Percentiles rank a stretch among this genome's conserved stretches.
Evolutionary conservation across 1,140 invertebrate species (phyloP).

Genomic region (Archegozetes longisetosus): DNA sequence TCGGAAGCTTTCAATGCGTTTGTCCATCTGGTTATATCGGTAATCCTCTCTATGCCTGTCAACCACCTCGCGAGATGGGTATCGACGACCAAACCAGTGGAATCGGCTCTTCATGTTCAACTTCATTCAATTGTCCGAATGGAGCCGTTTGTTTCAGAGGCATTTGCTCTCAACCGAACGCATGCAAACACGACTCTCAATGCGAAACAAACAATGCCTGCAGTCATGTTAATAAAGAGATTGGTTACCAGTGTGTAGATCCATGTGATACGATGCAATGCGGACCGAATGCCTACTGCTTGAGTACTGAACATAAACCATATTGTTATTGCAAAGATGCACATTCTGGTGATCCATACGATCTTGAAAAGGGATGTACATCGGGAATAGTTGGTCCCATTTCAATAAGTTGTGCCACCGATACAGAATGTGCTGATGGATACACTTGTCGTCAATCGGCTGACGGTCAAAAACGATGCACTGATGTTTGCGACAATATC

Average conservation of each 20-base stretch:
- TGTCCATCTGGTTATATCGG: constrained; percentile 57
- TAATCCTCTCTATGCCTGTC: constrained; percentile 37
- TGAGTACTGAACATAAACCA: constrained; percentile 60
- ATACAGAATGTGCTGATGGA: constrained; percentile 16
- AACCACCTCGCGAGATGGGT: not conserved
- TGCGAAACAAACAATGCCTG: constrained; percentile 25
- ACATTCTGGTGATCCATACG: constrained; percentile 61
- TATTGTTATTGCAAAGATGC: constrained; percentile 64
- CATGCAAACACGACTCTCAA: constrained; percentile 6
- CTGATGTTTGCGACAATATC: constrained; percentile 56
- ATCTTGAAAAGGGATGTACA: constrained; percentile 22
- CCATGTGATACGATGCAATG: constrained; percentile 32
- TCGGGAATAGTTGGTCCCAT: not conserved
- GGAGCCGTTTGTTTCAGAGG: constrained; percentile 9
- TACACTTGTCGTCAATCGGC: constrained; percentile 14
- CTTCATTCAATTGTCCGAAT: constrained; percentile 7
- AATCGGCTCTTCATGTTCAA: constrained; percentile 6
- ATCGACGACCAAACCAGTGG: constrained; percentile 1
- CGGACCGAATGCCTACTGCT: constrained; percentile 71
- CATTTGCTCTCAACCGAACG: constrained; percentile 5
- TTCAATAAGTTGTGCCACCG: constrained; percentile 11
- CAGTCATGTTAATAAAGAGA: constrained; percentile 32
- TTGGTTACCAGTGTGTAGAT: constrained; percentile 18
- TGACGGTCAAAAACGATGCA: constrained; percentile 17
- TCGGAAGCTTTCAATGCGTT: constrained; percentile 46